phyloP scores from a whole-genome alignment of 2,888 invertebrate genomes.

The Agriopis leucophaearia region DNA sequence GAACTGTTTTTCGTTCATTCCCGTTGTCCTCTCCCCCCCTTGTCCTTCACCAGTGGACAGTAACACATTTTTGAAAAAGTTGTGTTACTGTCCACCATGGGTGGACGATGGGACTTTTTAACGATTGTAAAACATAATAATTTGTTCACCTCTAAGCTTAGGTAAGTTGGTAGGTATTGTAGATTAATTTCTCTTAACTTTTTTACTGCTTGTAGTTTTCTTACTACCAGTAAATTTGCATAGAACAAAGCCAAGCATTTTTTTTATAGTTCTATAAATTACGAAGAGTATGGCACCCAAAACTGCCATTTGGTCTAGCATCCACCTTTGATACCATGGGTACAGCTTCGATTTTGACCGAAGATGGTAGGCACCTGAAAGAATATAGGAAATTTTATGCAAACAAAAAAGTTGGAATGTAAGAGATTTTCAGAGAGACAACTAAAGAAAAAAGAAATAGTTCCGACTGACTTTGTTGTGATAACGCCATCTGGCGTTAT shows the following conservation, averaged over 20 bases:
- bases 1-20: no score
- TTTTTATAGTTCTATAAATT: constrained; percentile 24
- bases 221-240: constrained; percentile 12
- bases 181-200: constrained; percentile 23
- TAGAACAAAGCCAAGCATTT: constrained; percentile 7
- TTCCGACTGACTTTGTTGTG: no score
- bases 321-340: constrained; percentile 61
- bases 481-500: no score
- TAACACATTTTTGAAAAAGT: neutral
- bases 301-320: constrained; percentile 57
- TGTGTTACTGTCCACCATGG: no score
- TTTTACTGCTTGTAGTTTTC: constrained; percentile 21
- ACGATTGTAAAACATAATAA: no score
- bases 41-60: no score
- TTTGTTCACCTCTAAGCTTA: no score
- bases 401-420: neutral
- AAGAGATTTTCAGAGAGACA: no score
- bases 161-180: no score
- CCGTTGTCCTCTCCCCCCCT: no score
- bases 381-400: neutral
- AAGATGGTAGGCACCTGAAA: constrained; percentile 63
- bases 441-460: neutral
- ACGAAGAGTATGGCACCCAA: constrained; percentile 32
- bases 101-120: no score
- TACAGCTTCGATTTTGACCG: constrained; percentile 58